Evolutionary conservation across 2,888 invertebrate species (phyloP), one percentile per base, ranked within the genome.

Genomic region (Arrhopalites spinosus): DNA sequence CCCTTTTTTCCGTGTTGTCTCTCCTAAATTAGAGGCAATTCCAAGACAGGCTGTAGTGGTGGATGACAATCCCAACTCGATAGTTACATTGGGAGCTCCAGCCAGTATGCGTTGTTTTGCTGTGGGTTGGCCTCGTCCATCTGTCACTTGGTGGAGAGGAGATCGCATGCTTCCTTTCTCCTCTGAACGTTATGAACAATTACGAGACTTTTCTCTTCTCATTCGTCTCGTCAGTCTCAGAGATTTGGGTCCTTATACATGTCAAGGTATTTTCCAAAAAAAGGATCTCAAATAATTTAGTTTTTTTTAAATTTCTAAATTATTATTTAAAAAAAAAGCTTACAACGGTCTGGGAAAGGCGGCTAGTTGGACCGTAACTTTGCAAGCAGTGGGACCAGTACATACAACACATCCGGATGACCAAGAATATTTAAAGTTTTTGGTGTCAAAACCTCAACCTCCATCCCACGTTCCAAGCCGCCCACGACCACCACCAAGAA

Each of bases 61-160:
- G 81, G 92, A 92, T 77, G 90, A 90, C 72, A 89, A 89, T 84
- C 87, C 89, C 23, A 88, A 88, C 75, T 88, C 92, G 80, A 89
- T 90, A 64, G 93, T 92, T 27, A 89, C 90, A 78, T 86, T 95
- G 81, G 91, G 91, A 81, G 88, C 89, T 36, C 91, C 92, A 36
- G 88, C 92, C 63, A 85, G 88, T 75, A 87, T 95, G 64, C 90
- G 91, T 83, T 95, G 95, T 86, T 91, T 91, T 83, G 93, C 93
- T 47, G 90, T 92, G 85, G 95, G 95, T 64, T 89, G 89, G 88
- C 95, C 95, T 0, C 86, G 88, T 77, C 95, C 95, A 0, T 86
- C 88, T 67, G 91, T 95, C 66, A 91, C 90, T 81, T 95, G 95
- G 95, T 94, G 93, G 92, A 90, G 91, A 76, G 92, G 92, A 63